Conservation (phyloP, 2,113 vertebrate genomes). For the Triplophysa rosa region DNA sequence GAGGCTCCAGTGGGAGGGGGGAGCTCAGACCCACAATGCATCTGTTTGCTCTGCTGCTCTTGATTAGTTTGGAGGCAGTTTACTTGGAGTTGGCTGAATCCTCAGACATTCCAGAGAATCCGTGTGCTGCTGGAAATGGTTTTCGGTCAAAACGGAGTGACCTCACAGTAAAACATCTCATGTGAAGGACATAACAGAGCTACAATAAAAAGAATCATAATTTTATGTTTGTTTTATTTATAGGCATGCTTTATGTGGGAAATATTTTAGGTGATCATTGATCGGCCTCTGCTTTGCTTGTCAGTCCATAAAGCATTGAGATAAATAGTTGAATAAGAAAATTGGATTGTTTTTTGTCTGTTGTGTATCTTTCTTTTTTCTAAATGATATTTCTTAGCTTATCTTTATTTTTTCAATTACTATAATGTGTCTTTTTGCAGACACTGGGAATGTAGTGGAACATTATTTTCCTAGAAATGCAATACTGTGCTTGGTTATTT, state of each 20-base stretch:
- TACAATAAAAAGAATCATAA: no score
- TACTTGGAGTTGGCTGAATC: conserved; percentile 48
- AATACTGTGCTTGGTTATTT: neutral
- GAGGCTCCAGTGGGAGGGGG: conserved; percentile 12
- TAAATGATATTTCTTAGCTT: neutral
- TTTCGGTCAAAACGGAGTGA: conserved; percentile 32
- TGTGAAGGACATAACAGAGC: neutral
- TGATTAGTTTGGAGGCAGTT: conserved; percentile 42
- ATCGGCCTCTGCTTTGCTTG: neutral
- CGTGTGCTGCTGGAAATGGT: conserved; percentile 24
- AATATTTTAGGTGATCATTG: neutral
- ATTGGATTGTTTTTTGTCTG: neutral
- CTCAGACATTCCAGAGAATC: neutral
- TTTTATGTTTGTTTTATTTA: neutral
- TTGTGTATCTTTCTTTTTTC: neutral
- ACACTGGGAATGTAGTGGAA: neutral
- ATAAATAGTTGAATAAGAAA: neutral
- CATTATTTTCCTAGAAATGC: conserved; percentile 10
- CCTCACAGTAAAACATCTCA: conserved; percentile 4
- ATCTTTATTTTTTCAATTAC: neutral
- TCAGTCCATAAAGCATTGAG: neutral
- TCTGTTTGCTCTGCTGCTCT: conserved; percentile 57
- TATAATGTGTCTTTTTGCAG: conserved; percentile 2
- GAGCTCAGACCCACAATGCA: conserved; percentile 38
- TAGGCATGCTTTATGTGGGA: no score